Evolutionary conservation across 2,888 invertebrate genomes (phyloP).

Genomic region (Andrena camellia): DNA sequence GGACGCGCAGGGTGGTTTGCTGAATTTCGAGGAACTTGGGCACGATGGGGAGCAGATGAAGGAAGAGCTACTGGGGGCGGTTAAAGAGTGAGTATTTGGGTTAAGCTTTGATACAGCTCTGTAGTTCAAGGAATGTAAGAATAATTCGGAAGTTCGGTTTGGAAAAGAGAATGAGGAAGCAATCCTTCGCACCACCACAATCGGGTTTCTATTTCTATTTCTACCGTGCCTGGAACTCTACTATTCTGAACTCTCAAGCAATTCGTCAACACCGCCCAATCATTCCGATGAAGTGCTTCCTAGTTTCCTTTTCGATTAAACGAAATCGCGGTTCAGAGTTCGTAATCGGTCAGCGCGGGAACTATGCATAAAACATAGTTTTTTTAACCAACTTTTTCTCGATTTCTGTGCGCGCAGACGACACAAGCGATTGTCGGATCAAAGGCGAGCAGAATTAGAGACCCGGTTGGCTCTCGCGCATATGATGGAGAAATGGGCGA

Average conservation of each 20-base stretch:
- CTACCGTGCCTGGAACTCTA: too few relatives aligned
- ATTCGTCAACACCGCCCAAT: too few relatives aligned
- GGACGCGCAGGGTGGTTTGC: neutral
- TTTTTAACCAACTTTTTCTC: neutral
- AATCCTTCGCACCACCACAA: neutral
- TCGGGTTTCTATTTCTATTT: neutral
- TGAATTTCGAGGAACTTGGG: slow-evolving; percentile 12
- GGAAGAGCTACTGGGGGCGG: slow-evolving; percentile 17
- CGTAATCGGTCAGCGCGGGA: too few relatives aligned
- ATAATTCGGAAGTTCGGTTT: neutral
- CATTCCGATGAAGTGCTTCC: too few relatives aligned
- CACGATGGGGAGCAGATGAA: neutral
- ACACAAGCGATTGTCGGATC: slow-evolving; percentile 68
- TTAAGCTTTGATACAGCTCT: too few relatives aligned
- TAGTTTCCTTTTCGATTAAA: too few relatives aligned
- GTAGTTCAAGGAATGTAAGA: neutral
- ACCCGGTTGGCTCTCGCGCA: slow-evolving; percentile 60
- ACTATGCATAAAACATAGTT: too few relatives aligned
- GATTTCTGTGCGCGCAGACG: slow-evolving; percentile 44
- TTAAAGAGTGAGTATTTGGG: slow-evolving; percentile 38
- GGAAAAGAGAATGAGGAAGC: neutral
- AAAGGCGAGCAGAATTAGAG: slow-evolving; percentile 67
- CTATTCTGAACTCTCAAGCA: neutral
- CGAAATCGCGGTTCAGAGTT: neutral
- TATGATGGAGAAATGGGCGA: slow-evolving; percentile 46